Base-by-base conservation (phyloP, 2,113 vertebrate species). In the Mus pahari region DNA sequence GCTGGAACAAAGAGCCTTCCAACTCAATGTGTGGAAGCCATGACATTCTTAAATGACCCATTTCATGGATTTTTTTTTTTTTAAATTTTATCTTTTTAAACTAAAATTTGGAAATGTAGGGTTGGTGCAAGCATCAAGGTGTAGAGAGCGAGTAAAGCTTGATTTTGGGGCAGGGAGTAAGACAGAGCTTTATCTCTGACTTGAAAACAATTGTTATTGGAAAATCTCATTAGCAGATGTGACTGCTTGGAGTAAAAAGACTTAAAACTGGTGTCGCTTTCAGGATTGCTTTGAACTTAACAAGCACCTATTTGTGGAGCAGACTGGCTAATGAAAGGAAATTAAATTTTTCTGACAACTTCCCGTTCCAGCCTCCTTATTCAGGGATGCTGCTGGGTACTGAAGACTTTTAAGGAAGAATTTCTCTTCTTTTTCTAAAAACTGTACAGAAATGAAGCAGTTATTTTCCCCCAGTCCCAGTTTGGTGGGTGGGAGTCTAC, bases 251-350 rank as follows among this genome's bases (percentile, higher is more conserved):
- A 98, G 98, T 97, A 94, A 92, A 95, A 96, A 95, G 98, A 98
- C 98, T 99, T 98, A 98, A 98, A 98, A 98, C 98, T 98, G 98
- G 99, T 98, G 98, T 98, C 96, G 98, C 97, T 99, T 98, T 99
- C 98, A 98, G 98, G 97, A 97, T 96, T 66, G 96, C 98, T 99
- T 99, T 99, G 98, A 98, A 98, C 98, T 98, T 98, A 98, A 98
- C 98, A 99, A 99, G 98, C 99, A 98, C 98, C 98, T 98, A 98
- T 99, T 98, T 99, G 98, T 98, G 99, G 98, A 98, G 98, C 98
- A 99, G 98, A 99, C 98, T 98, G 98, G 98, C 98, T 99, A 99
- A 99, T 99, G 98, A 99, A 99, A 99, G 98, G 98, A 99, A 99
- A 99, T 99, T 98, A 99, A 98, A 99, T 98, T 99, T 97, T 98